Percentiles rank a stretch among this genome's conserved stretches.
phyloP scores from a whole-genome alignment of 2,888 invertebrate genomes.

The Embidobia sp. region DNA sequence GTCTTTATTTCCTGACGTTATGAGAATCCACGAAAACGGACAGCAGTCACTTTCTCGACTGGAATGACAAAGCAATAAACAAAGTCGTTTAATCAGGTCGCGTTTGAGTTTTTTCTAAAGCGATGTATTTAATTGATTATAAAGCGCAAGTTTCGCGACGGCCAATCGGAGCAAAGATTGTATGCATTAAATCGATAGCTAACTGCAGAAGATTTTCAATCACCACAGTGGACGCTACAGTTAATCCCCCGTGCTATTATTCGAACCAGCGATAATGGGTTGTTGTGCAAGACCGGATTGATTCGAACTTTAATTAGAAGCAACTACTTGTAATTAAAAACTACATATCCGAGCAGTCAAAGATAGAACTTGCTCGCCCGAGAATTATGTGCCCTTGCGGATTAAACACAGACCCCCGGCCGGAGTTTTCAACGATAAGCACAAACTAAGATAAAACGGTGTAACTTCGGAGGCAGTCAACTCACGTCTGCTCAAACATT shows the following conservation, averaged over 20 bases:
- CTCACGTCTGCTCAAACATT: neutral
- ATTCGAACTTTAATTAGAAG: slow-evolving; percentile 60
- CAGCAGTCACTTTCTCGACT: no score
- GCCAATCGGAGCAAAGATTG: slow-evolving; percentile 48
- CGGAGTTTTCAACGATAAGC: neutral
- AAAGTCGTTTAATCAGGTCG: no score
- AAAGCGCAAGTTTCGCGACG: slow-evolving; percentile 38
- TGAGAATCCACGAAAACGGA: neutral
- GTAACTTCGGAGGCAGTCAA: neutral
- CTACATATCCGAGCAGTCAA: slow-evolving; percentile 41
- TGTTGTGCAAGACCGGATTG: slow-evolving; percentile 57
- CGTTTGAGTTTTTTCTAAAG: no score
- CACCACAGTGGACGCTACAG: slow-evolving; percentile 47
- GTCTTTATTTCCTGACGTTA: slow-evolving; percentile 29
- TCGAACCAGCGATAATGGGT: slow-evolving; percentile 56
- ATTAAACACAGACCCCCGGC: slow-evolving; percentile 5
- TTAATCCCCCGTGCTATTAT: slow-evolving; percentile 49
- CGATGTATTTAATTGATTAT: no score
- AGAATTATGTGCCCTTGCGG: slow-evolving; percentile 16
- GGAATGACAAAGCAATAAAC: no score
- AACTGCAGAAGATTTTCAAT: slow-evolving; percentile 57
- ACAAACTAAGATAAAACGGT: neutral
- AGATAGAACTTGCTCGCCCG: slow-evolving; percentile 9
- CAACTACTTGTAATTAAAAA: slow-evolving; percentile 63
- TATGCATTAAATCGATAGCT: slow-evolving; percentile 27